Evolutionary conservation across 2,888 invertebrate species (phyloP), one percentile per base, ranked within the genome.

Genomic region (Chloroclysta siterata): DNA sequence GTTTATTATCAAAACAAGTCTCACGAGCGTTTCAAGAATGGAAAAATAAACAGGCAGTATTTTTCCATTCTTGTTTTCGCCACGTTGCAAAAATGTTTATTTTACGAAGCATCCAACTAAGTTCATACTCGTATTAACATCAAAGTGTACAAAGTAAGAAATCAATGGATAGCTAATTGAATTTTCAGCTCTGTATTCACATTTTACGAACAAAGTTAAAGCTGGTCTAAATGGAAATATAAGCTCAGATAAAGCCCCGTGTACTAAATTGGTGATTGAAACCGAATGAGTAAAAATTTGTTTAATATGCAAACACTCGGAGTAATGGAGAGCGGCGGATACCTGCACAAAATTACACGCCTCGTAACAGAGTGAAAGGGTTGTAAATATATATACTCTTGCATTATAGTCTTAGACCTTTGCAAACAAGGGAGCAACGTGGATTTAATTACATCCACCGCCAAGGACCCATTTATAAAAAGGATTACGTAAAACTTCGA

Each of bases 371-470:
- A 75, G 69, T 69, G 62, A 71, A 74, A 77, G 77, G 78, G 75
- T 75, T 77, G 73, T 77, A 83, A 81, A 83, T 83, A 80, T 83
- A 80, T 84, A 84, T 83, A 78, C 81, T 67, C 73, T 72, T 73
- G 78, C 76, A 83, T 82, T 81, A 81, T 80, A 79, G 76, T 79
- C 80, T 74, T 77, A 81, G 80, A 80, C 83, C 82, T 83, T 65
- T 76, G 72, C 80, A 87, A 87, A 85, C 83, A 85, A 74, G 73
- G 77, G 75, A 72, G 74, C 76, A 78, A 72, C 75, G 74, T 69
- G 71, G 78, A 75, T 81, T 82, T 84, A 84, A 87, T 86, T 84
- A 84, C 76, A 80, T 79, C 72, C 75, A 57, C 36, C 46, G 72
- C 71, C 73, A 66, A 54, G 64, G 74, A 79, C 39, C 39, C 44